These are phyloP conservation scores for Arbacia lixula DNA, from an alignment of 53 echinoderm and acorn worm species.

Conservation along the genomic window DNA sequence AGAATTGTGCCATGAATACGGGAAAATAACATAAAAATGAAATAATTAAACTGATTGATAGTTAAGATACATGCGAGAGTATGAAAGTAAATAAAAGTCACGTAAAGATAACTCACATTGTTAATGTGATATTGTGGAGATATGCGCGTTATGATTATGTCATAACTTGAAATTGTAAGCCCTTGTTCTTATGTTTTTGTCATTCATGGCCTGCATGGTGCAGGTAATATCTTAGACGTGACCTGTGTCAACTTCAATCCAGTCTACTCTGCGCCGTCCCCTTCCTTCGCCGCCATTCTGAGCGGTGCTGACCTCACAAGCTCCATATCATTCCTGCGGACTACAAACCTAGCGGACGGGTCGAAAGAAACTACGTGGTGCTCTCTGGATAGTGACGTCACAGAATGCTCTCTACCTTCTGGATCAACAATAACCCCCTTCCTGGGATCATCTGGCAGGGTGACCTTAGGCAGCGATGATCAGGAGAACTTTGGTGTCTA, in stretches of 20 bases:
- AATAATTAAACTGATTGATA: too few species aligned
- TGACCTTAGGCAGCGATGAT: background rate
- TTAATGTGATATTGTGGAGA: too few species aligned
- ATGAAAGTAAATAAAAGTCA: too few species aligned
- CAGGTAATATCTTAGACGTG: conserved; percentile 34
- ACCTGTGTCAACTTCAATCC: conserved; percentile 47
- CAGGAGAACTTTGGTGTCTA: conserved; percentile 15
- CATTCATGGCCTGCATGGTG: too few species aligned
- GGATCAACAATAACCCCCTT: background rate
- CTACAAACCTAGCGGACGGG: background rate
- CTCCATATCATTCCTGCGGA: background rate
- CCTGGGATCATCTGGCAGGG: background rate
- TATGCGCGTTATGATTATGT: too few species aligned
- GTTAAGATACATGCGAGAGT: too few species aligned
- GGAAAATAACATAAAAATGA: too few species aligned
- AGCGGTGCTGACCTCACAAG: conserved; percentile 18
- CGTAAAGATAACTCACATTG: too few species aligned
- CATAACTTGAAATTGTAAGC: too few species aligned
- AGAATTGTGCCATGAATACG: too few species aligned
- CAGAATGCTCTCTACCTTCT: background rate
- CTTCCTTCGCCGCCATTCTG: conserved; percentile 29
- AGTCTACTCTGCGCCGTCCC: background rate
- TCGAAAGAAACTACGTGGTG: background rate
- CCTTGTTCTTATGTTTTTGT: too few species aligned
- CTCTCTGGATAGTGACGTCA: background rate